Evolutionary conservation across 2,888 invertebrate genomes (phyloP), one percentile per base, ranked within the genome.

Genomic region (Drosophila cognata): DNA sequence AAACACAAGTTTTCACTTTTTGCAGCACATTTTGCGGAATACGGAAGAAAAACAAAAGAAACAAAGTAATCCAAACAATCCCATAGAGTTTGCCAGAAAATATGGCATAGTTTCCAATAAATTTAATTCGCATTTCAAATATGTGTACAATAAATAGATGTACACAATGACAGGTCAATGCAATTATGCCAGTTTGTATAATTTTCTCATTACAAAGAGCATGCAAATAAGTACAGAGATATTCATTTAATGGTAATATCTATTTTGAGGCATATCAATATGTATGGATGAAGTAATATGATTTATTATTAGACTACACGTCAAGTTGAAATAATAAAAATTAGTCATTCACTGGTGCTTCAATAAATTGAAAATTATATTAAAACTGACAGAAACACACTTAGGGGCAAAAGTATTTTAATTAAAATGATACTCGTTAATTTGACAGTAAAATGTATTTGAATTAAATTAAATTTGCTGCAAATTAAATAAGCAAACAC

Each of bases 231-330:
- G 41, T 63, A 67, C 29, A 61, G 57, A 63, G 66, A 60, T 75
- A 65, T 63, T 63, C 6, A 36, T 57, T 72, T 66, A 73, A 74
- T 80, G 78, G 53, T 68, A 66, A 76, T 76, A 51, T 51, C 25
- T 50, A 53, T 65, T 66, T 65, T 74, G 74, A 84, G 68, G 74
- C 79, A 72, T 55, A 25, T 57, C 69, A 70, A 64, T 67, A 64
- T 67, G 43, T 70, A 59, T 36, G 61, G 71, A 73, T 73, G 52
- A 77, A 73, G 59, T 85, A 83, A 85, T 74, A 48, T 52, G 50
- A 33, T 73, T 77, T 85, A 84, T 83, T 83, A 72, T 78, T 80
- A 85, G 76, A 65, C 35, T 53, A 35, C 65, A 77, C 58, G 58
- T 65, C 73, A 71, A 71, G 52, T 60, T 61, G 21, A 55, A 18